A percentile compares a stretch with the other conserved stretches of the same genome.
These are phyloP conservation scores for Hyposoter dolosus DNA, from an alignment of 2,888 invertebrate species.

Conservation along the genomic window DNA sequence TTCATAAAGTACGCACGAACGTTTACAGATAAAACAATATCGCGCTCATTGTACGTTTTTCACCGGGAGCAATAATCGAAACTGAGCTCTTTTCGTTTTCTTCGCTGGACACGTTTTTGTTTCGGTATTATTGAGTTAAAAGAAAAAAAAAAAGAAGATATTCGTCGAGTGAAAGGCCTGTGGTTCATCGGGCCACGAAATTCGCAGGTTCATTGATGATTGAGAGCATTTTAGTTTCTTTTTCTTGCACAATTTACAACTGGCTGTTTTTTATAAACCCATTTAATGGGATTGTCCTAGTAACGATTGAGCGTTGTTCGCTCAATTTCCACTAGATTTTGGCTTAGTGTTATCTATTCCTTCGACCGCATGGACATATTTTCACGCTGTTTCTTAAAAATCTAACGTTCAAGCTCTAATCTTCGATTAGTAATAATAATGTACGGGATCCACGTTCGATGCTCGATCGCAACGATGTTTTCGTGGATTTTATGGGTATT, in stretches of 20 bases:
- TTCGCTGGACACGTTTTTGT: neutral
- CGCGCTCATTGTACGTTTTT: slow-evolving; percentile 33
- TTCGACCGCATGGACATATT: slow-evolving; percentile 15
- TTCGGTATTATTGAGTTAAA: neutral
- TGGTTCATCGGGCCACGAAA: slow-evolving; percentile 21
- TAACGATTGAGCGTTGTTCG: slow-evolving; percentile 12
- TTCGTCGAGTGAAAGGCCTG: slow-evolving; percentile 28
- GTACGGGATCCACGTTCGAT: slow-evolving; percentile 43
- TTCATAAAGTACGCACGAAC: slow-evolving; percentile 50
- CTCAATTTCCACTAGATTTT: slow-evolving; percentile 45
- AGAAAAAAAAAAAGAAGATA: slow-evolving; percentile 29
- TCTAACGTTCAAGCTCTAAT: slow-evolving; percentile 9
- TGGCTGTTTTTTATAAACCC: slow-evolving; percentile 12
- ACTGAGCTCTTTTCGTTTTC: slow-evolving; percentile 31
- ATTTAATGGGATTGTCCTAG: slow-evolving; percentile 36
- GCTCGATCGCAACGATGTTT: slow-evolving; percentile 19
- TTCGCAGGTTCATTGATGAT: slow-evolving; percentile 23
- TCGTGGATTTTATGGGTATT: slow-evolving; percentile 31
- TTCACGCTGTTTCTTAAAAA: slow-evolving; percentile 24
- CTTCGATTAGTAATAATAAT: slow-evolving; percentile 32
- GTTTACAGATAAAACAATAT: slow-evolving; percentile 55
- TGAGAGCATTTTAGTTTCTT: slow-evolving; percentile 40
- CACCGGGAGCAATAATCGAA: slow-evolving; percentile 30
- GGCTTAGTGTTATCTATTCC: slow-evolving; percentile 1
- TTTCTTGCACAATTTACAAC: slow-evolving; percentile 11